Evolutionary conservation across 2,797 vertebrate species (phyloP).

Genomic region (Okamejei kenojei): DNA sequence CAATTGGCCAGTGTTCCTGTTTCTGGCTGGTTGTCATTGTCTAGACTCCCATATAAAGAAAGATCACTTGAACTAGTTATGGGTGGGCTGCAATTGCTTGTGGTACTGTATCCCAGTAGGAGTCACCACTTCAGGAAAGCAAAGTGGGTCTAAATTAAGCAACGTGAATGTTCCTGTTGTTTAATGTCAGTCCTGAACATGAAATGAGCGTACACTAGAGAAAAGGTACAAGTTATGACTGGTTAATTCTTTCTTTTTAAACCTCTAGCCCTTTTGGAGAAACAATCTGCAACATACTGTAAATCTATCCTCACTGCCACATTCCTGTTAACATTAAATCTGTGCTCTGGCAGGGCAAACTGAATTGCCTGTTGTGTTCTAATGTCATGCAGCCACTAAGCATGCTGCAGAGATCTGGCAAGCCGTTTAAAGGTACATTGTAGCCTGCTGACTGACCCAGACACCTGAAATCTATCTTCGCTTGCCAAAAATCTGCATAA

Average conservation of each 20-base stretch:
- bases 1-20: background rate
- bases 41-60: background rate
- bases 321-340: background rate
- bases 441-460: constrained; percentile 19
- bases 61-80: background rate
- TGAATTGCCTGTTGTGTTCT: background rate
- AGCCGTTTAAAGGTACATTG: constrained; percentile 25
- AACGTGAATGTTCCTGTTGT: background rate
- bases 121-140: background rate
- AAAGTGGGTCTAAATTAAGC: background rate
- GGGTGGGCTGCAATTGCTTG: background rate
- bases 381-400: background rate
- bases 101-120: background rate
- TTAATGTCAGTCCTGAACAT: background rate
- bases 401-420: constrained; percentile 6
- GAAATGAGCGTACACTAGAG: background rate
- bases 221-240: background rate
- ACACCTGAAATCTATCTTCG: constrained; percentile 26
- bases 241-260: background rate
- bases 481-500: constrained; percentile 25
- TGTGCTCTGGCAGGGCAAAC: background rate
- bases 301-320: background rate
- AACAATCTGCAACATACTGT: background rate
- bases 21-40: background rate
- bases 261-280: background rate